phyloP scores from a whole-genome alignment of 2,113 vertebrate species.

The Pluvialis apricaria region DNA sequence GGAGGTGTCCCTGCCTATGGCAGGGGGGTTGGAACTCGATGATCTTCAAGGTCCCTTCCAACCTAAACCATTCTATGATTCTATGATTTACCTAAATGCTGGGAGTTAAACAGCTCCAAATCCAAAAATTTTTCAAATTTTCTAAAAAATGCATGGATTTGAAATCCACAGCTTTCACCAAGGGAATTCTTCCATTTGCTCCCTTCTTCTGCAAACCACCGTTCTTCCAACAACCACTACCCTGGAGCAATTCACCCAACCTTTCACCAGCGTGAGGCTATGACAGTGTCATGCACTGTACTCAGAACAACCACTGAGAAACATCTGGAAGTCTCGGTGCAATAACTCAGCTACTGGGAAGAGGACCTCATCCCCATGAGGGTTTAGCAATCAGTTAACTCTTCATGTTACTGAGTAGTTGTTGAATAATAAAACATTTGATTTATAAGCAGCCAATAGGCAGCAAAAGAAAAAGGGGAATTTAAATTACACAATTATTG shows the following conservation, averaged over 20 bases:
- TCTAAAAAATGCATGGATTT: not conserved
- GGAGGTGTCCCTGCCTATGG: no score
- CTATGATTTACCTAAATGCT: not conserved
- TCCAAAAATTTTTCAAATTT: not conserved
- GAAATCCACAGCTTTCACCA: not conserved
- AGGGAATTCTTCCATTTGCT: not conserved
- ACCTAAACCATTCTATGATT: no score
- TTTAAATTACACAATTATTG: not conserved
- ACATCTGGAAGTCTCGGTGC: rapidly evolving
- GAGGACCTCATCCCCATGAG: not conserved
- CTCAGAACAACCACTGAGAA: rapidly evolving
- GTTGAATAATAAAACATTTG: not conserved
- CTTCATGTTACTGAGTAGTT: not conserved
- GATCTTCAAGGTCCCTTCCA: no score
- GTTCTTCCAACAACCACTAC: not conserved
- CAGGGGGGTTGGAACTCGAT: no score
- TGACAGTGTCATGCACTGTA: not conserved
- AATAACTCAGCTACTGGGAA: not conserved
- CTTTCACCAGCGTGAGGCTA: not conserved
- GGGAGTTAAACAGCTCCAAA: not conserved
- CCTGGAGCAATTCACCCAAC: not conserved
- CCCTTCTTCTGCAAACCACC: not conserved
- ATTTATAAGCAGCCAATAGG: not conserved
- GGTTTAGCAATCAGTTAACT: not conserved
- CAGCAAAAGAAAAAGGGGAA: not conserved